Percentiles rank a stretch among this genome's conserved stretches.
These are phyloP conservation scores for Borostomias antarcticus DNA, from an alignment of 2,797 vertebrate species.

Conservation along the genomic window DNA sequence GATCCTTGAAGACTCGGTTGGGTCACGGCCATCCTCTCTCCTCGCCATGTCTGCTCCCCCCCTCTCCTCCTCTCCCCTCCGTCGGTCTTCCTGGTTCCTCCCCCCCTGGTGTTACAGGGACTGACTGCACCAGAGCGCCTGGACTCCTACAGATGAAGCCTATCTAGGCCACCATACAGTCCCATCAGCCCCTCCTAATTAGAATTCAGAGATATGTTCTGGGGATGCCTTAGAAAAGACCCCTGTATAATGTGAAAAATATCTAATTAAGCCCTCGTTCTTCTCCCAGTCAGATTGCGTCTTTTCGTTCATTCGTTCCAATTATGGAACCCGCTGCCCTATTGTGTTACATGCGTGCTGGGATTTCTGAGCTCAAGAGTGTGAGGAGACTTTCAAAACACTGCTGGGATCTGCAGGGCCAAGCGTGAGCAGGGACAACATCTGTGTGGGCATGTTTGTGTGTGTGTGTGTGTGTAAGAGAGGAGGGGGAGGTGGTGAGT, in stretches of 20 bases:
- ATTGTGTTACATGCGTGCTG: conserved; percentile 53
- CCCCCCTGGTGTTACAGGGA: conserved; percentile 54
- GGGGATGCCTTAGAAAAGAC: conserved; percentile 46
- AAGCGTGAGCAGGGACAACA: conserved; percentile 41
- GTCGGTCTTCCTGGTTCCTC: neutral
- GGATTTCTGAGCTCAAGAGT: conserved; percentile 47
- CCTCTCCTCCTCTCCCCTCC: conserved; percentile 21
- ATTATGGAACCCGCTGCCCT: conserved; percentile 64
- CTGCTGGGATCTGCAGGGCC: conserved; percentile 45
- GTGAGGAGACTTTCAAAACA: conserved; percentile 64
- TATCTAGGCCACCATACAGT: conserved; percentile 66
- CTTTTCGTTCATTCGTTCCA: conserved; percentile 50
- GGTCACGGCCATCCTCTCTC: conserved; percentile 22
- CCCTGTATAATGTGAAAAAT: conserved; percentile 63
- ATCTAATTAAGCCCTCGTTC: conserved; percentile 75
- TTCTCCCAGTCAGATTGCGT: conserved; percentile 57
- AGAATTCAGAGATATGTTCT: conserved; percentile 65
- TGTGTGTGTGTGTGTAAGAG: conserved; percentile 11
- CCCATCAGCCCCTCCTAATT: conserved; percentile 72
- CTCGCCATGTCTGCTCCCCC: conserved; percentile 30
- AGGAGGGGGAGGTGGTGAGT: conserved; percentile 22
- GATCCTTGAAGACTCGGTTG: too few relatives aligned
- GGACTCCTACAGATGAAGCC: conserved; percentile 59
- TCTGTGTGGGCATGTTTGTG: conserved; percentile 13
- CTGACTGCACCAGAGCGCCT: conserved; percentile 36